Conservation (phyloP, 2,888 invertebrate genomes). For the Harpalus rufipes region DNA sequence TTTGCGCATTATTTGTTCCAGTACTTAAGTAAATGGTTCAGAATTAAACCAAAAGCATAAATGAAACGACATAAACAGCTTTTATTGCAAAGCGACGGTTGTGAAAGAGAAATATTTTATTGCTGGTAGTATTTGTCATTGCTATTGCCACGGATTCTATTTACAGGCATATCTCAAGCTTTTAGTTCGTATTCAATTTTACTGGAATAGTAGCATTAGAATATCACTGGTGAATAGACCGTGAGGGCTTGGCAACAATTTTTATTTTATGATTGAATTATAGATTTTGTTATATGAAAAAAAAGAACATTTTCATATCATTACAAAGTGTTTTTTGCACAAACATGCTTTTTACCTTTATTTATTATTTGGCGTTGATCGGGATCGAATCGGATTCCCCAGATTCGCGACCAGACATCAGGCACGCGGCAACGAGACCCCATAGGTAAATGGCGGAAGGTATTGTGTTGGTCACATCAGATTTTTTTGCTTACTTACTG, state of each 20-base stretch:
- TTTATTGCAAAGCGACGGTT: slow-evolving; percentile 36
- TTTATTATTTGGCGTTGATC: too few relatives aligned
- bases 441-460: too few relatives aligned
- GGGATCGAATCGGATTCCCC: too few relatives aligned
- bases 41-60: slow-evolving; percentile 47
- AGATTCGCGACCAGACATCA: too few relatives aligned
- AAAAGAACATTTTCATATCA: neutral
- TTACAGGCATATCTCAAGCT: slow-evolving; percentile 8
- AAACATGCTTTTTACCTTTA: too few relatives aligned
- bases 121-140: slow-evolving; percentile 14
- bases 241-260: too few relatives aligned
- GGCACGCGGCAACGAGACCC: too few relatives aligned
- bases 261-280: neutral
- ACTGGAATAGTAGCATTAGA: slow-evolving; percentile 8
- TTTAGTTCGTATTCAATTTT: slow-evolving; percentile 6
- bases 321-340: too few relatives aligned
- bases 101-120: slow-evolving; percentile 28
- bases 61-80: slow-evolving; percentile 52
- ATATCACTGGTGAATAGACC: neutral
- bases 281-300: neutral
- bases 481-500: too few relatives aligned
- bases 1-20: slow-evolving; percentile 45
- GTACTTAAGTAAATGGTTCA: slow-evolving; percentile 51
- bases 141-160: neutral
- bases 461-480: too few relatives aligned